Evolutionary conservation across 23 tunicate genomes (phyloP), one percentile per base, ranked within the genome.

Genomic region (Botrylloides violaceus): DNA sequence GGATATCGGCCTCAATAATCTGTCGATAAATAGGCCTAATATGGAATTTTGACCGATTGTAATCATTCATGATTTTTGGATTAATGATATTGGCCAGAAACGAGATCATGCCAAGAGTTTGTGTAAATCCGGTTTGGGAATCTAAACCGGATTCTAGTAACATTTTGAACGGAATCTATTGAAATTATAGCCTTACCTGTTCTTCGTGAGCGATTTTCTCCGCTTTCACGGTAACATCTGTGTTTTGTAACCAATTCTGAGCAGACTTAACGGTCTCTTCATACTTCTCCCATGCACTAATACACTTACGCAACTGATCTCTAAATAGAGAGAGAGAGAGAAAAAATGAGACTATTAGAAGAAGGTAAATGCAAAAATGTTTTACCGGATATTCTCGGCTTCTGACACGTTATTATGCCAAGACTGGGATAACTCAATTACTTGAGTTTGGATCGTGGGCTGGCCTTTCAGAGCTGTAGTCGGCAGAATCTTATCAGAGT

Each of bases 241-340:
- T 70, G 21, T 76, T 66, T 60, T 83, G 77, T 35, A 90, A 20
- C 97, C 97, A 90, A 4, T 78, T 36, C 31, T 79, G 84, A 34
- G 97, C 85, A 26, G 33, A 36, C 59, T 66, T 79, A 26, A 90
- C 79, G 2, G 81, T 65, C 50, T 73, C 82, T 20, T 90, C 82
- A 64, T 90, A 81, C 48, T 74, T 79, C 29, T 79, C 86, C 97
- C 97, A 90, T 63, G 74, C 21, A 19, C 50, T 71, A 59, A 88
- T 76, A 32, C 79, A 70, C 9, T 77, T 9, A 2, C 75, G 20
- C 59, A 88, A 65, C 48, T 88, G 77, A n/a, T 64, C 50, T 50
- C 95, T 87, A 53, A 20, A 1, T 34, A 23, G 18, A 21, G 1
- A 43, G 15, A 43, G 53, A 9, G 53, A 43, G 15, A 43, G 53